Evolutionary conservation across 1,140 invertebrate species (phyloP), one percentile per base, ranked within the genome.

Genomic region (Agrilus planipennis): DNA sequence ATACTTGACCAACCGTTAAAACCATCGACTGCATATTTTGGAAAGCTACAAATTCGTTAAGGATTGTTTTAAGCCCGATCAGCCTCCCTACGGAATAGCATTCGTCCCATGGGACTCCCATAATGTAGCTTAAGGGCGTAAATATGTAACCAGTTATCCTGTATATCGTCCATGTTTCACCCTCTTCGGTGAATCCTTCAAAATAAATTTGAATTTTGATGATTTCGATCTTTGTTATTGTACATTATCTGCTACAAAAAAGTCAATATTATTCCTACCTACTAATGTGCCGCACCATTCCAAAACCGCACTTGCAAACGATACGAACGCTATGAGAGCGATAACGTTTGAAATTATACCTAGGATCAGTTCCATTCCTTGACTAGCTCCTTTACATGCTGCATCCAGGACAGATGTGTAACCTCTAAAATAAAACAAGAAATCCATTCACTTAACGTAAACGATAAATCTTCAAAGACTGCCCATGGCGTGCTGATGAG

Each of bases 1-100:
- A n/a, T n/a, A n/a, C n/a, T n/a, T n/a, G n/a, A 62, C 67, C 66
- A 61, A 84, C 81, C 14, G 71, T 76, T 21, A 91, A 21, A 34
- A 58, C 56, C 50, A 12, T 58, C 46, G 76, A 64, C 2, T 81
- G 78, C 45, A 92, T 63, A 41, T 77, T 64, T 54, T 84, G 64
- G 55, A 91, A 95, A 1, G 89, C 91, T 0, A 91, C 79, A 58
- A 94, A 94, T 62, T 95, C 91, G 56, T 94, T 95, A 3, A 93
- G 73, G 1, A 90, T 75, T 0, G 82, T 89, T 68, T 95, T 95
- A 1, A 91, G 61, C 1, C 89, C 90, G 34, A 95, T 82, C 6
- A 94, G 67, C 27, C 73, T 70, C 0, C 78, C 89, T 0, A 94
- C 85, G 2, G 71, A 63, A 53, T 87, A 75, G 49, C 82, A 84